These are phyloP conservation scores for Neomonachus schauinslandi DNA, from an alignment of 2,113 vertebrate species.

Conservation along the genomic window DNA sequence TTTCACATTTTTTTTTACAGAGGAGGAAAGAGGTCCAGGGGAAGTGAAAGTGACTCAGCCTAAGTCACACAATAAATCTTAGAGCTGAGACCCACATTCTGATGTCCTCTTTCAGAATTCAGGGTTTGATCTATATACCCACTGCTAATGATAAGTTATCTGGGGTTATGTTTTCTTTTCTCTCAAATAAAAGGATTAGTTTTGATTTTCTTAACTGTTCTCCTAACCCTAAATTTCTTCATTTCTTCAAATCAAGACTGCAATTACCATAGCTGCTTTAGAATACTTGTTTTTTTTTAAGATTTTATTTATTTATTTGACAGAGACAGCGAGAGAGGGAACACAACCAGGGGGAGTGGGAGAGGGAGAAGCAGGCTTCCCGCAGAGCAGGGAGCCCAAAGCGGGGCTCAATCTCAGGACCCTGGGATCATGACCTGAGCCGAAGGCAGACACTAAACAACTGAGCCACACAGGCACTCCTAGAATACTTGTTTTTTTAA, in stretches of 20 bases:
- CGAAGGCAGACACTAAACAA: too few relatives aligned
- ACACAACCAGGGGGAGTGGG: too few relatives aligned
- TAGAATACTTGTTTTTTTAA: not conserved
- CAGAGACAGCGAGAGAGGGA: too few relatives aligned
- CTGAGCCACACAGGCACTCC: too few relatives aligned
- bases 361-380: too few relatives aligned
- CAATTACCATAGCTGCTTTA: not conserved
- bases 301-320: too few relatives aligned
- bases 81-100: not conserved
- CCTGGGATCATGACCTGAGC: too few relatives aligned
- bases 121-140: not conserved
- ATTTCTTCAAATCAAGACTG: not conserved
- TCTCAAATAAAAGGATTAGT: not conserved
- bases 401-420: too few relatives aligned
- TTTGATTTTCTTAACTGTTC: not conserved
- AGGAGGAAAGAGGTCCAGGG: not conserved
- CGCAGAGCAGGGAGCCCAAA: too few relatives aligned
- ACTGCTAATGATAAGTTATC: not conserved
- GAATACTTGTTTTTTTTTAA: not conserved
- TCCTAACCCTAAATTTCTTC: not conserved
- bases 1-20: not conserved
- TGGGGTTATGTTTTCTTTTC: not conserved
- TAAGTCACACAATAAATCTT: not conserved
- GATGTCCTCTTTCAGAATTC: not conserved
- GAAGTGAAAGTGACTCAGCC: not conserved